Percentiles rank a stretch among this genome's conserved stretches.
These are phyloP conservation scores for Sebastes diploproa DNA, from an alignment of 2,797 vertebrate species.

Conservation along the genomic window DNA sequence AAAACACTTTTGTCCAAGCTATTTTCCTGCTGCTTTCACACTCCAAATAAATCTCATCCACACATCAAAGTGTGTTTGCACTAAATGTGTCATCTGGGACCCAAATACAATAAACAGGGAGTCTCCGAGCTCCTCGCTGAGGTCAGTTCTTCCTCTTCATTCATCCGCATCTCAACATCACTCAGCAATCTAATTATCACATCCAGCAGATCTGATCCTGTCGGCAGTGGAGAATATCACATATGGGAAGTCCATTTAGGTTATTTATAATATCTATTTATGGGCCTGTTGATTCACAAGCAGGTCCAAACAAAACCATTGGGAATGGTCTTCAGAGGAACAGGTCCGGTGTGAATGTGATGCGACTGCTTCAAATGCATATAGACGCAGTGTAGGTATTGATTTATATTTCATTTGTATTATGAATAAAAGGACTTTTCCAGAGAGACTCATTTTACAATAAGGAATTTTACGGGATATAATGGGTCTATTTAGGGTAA, in stretches of 20 bases:
- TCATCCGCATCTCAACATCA: conserved; percentile 35
- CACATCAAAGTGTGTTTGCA: conserved; percentile 55
- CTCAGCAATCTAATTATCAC: conserved; percentile 74
- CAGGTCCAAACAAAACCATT: conserved; percentile 54
- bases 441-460: conserved; percentile 36
- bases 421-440: conserved; percentile 9
- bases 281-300: conserved; percentile 60
- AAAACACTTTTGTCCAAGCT: conserved; percentile 19
- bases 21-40: conserved; percentile 50
- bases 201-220: conserved; percentile 61
- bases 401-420: conserved; percentile 34
- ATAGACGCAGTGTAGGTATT: background rate
- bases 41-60: conserved; percentile 56
- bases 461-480: conserved; percentile 42
- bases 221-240: conserved; percentile 13
- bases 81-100: conserved; percentile 59
- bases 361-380: conserved; percentile 8
- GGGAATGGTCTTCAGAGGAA: conserved; percentile 3
- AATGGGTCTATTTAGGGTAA: conserved; percentile 63
- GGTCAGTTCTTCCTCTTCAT: conserved; percentile 39
- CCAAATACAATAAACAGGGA: conserved; percentile 57
- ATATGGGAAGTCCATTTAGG: conserved; percentile 30
- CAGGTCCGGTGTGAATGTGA: conserved; percentile 11
- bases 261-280: conserved; percentile 56
- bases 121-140: conserved; percentile 34